phyloP scores from a whole-genome alignment of 2,113 vertebrate species.

The Hippocampus abdominalis region DNA sequence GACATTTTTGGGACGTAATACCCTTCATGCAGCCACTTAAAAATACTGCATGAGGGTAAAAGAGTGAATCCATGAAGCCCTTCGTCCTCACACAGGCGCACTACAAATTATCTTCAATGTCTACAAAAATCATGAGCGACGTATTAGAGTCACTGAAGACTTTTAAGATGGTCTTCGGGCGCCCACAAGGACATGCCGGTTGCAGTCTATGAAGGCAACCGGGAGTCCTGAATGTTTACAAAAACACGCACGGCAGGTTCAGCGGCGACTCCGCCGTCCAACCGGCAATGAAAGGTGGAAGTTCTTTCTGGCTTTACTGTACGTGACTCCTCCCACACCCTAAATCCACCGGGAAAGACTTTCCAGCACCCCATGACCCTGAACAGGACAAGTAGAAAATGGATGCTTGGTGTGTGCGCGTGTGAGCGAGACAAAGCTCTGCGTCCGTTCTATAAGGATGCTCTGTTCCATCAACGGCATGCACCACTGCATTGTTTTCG shows the following conservation, averaged over 20 bases:
- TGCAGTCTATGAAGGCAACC: neutral
- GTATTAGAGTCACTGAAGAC: too few species aligned
- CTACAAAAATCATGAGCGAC: neutral
- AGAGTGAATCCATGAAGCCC: too few species aligned
- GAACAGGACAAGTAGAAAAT: conserved; percentile 4
- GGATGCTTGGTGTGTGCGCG: conserved; percentile 13
- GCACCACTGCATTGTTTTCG: conserved; percentile 20
- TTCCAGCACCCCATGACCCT: conserved; percentile 4
- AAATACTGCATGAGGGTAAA: too few species aligned
- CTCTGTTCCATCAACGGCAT: conserved; percentile 16
- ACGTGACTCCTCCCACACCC: neutral
- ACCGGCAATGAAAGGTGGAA: neutral
- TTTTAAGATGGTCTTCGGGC: too few species aligned
- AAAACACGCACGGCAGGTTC: neutral
- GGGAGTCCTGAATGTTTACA: neutral
- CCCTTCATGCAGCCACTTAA: too few species aligned
- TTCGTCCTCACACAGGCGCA: neutral
- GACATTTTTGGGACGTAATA: too few species aligned
- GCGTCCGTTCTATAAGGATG: conserved; percentile 7
- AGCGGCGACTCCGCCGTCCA: neutral
- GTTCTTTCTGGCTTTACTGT: neutral
- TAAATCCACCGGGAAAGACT: neutral
- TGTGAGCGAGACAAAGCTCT: conserved; percentile 2
- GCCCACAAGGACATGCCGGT: neutral
- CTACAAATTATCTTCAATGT: neutral